phyloP scores from a whole-genome alignment of 2,113 vertebrate species.

The Willisornis vidua region DNA sequence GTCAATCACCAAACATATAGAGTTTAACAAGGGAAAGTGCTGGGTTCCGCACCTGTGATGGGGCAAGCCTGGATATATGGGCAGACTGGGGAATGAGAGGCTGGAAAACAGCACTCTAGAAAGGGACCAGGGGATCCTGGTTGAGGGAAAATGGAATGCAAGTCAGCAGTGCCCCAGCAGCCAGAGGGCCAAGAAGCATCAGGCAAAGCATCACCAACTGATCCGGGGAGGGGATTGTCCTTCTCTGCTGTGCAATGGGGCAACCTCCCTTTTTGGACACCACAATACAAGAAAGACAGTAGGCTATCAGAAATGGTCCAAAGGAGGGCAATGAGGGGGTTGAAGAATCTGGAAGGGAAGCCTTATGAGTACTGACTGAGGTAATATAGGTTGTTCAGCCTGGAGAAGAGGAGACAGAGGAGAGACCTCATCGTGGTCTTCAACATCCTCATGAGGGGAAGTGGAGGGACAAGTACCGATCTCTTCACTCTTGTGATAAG shows the following conservation, averaged over 20 bases:
- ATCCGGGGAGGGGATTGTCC: neutral
- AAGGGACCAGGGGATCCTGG: neutral
- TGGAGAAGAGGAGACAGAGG: neutral
- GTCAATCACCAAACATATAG: accelerated
- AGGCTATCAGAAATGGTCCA: neutral
- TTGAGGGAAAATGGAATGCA: accelerated
- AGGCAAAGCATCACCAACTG: accelerated
- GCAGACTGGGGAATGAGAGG: neutral
- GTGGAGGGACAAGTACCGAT: neutral
- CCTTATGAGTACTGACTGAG: neutral
- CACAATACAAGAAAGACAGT: accelerated
- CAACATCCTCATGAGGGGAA: neutral
- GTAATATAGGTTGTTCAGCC: neutral
- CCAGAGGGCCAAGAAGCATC: accelerated
- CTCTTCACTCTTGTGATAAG: neutral
- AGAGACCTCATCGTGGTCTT: neutral
- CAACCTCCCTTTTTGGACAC: neutral
- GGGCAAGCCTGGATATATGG: neutral
- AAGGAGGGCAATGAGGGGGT: neutral
- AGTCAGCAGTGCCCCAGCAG: neutral
- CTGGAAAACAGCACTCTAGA: neutral
- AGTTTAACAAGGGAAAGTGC: neutral
- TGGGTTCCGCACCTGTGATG: neutral
- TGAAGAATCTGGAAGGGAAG: neutral
- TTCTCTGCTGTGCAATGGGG: accelerated